These are phyloP conservation scores for Hephaestus fuliginosus DNA, from an alignment of 2,797 vertebrate genomes.

Conservation along the genomic window DNA sequence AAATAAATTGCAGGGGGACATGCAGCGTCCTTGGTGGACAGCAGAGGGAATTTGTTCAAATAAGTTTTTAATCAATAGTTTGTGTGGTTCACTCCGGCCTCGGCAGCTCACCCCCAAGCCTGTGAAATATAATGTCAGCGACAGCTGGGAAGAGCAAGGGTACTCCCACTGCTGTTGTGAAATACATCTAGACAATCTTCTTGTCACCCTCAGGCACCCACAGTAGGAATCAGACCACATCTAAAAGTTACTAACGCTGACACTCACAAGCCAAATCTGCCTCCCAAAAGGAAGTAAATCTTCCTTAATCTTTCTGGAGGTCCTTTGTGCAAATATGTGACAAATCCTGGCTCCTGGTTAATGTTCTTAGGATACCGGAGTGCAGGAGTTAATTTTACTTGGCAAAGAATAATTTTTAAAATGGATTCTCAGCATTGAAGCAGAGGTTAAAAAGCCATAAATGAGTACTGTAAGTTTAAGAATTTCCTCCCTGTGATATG, in stretches of 20 bases:
- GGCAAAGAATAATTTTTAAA: constrained; percentile 32
- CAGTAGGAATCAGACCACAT: constrained; percentile 25
- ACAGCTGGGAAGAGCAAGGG: constrained; percentile 72
- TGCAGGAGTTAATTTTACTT: constrained; percentile 37
- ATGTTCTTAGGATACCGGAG: constrained; percentile 1
- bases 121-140: constrained; percentile 50
- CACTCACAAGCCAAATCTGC: not conserved
- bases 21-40: constrained; percentile 15
- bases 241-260: not conserved
- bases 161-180: constrained; percentile 58
- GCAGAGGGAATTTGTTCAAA: constrained; percentile 29
- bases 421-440: constrained; percentile 25
- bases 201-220: constrained; percentile 42
- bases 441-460: constrained; percentile 34
- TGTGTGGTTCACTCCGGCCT: constrained; percentile 11
- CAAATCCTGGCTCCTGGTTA: not conserved
- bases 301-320: not conserved
- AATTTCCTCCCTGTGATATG: constrained; percentile 12
- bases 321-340: constrained; percentile 13
- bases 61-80: constrained; percentile 43
- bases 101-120: constrained; percentile 6
- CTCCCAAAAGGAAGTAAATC: not conserved
- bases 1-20: not conserved
- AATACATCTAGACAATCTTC: constrained; percentile 36
- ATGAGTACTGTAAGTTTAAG: constrained; percentile 12